Evolutionary conservation across 2,888 invertebrate genomes (phyloP), one percentile per base, ranked within the genome.

Genomic region (Lasius fuliginosus): DNA sequence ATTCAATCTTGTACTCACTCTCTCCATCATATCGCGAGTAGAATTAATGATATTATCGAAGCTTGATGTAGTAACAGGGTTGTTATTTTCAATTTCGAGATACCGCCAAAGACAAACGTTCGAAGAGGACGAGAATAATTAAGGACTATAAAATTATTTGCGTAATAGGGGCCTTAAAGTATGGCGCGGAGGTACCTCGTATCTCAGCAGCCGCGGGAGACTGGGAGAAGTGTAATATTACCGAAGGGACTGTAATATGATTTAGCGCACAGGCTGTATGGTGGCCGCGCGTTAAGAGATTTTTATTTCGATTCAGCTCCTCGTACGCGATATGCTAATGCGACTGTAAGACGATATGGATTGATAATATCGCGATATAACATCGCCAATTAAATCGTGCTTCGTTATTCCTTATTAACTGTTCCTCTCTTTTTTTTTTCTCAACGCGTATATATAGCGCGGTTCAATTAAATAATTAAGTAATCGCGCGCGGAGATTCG

Each of bases 81-180:
- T 60, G 46, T 79, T 79, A 79, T 79, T 73, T 36, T 42, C 56
- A 77, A 77, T 77, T 69, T 79, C 71, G 73, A 42, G 73, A 60
- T 18, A n/a, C 30, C 33, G 33, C 23, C 73, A 23, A 68, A 77
- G 79, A 79, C 71, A 71, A 73, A 79, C 60, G 73, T 53, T 60
- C 60, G 79, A 11, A 18, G 46, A 49, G 42, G 33, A 60, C 58
- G 46, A 60, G 60, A 79, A 79, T 79, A 79, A 79, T 79, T 79
- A 79, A 77, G 73, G 60, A 46, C 60, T 73, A 27, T 79, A 73
- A 79, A 73, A 79, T 79, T 46, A 79, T 79, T 79, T 73, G 71
- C 79, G 79, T 79, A 79, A 79, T 79, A 46, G 60, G 60, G 36
- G 46, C 36, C 71, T 71, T 81, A 73, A 73, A 71, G 73, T 46